These are phyloP conservation scores for Dermochelys coriacea DNA, from an alignment of 2,797 vertebrate species.

Conservation along the genomic window DNA sequence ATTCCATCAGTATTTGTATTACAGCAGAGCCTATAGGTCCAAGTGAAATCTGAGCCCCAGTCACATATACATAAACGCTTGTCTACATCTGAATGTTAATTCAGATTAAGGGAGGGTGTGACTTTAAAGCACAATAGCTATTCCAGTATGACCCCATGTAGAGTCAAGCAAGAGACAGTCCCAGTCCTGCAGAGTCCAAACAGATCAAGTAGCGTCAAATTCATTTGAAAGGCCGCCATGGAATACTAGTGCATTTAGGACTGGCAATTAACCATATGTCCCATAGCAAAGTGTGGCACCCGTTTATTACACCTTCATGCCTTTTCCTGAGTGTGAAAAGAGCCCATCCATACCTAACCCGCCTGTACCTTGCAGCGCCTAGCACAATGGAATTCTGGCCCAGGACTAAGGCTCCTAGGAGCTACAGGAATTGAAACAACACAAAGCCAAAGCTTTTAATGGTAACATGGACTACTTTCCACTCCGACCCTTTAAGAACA, in stretches of 20 bases:
- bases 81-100: background rate
- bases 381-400: background rate
- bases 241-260: background rate
- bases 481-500: background rate
- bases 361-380: background rate
- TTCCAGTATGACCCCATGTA: background rate
- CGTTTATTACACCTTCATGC: background rate
- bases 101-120: background rate
- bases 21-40: background rate
- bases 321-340: background rate
- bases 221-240: rapidly evolving
- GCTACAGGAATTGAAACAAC: background rate
- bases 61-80: background rate
- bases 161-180: background rate
- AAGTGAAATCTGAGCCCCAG: background rate
- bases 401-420: background rate
- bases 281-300: rapidly evolving
- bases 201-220: rapidly evolving
- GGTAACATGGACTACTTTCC: background rate
- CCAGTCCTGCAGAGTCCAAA: background rate
- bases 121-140: background rate
- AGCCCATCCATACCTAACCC: background rate
- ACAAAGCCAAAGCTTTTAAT: background rate
- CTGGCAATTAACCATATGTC: background rate
- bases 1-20: background rate